Conservation (phyloP, 2,797 vertebrate species). For the Crocodylus rhombifer region DNA sequence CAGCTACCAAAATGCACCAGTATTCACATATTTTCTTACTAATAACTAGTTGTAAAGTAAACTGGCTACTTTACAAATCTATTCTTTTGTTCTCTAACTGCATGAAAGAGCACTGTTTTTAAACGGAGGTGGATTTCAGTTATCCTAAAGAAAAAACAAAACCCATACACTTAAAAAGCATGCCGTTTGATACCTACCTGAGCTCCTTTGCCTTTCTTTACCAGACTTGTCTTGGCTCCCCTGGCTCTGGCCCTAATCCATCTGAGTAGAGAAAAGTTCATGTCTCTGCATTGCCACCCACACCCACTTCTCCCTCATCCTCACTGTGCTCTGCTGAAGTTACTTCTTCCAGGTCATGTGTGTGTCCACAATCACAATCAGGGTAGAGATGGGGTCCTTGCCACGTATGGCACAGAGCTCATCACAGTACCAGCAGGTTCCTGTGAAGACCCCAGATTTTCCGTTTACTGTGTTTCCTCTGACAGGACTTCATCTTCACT, state of each 20-base stretch:
- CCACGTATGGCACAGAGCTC: neutral
- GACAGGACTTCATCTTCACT: neutral
- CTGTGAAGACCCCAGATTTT: too few species aligned
- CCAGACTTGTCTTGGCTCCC: neutral
- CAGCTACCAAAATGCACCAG: neutral
- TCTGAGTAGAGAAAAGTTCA: rapidly evolving
- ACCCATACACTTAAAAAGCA: rapidly evolving
- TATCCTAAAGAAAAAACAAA: neutral
- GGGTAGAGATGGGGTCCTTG: neutral
- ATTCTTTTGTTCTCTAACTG: neutral
- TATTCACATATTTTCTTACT: neutral
- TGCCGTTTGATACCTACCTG: neutral
- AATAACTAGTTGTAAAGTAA: neutral
- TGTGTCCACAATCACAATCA: neutral
- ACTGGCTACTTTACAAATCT: rapidly evolving
- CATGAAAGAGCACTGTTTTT: neutral
- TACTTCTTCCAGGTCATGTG: neutral
- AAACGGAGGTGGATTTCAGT: neutral
- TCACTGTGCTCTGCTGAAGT: neutral
- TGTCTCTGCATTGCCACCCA: neutral
- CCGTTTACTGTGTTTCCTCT: neutral
- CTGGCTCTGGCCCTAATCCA: neutral
- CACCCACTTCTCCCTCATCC: neutral
- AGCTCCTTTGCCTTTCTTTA: neutral
- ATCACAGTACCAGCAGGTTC: too few species aligned